Percentiles rank a stretch among this genome's conserved stretches.
Evolutionary conservation across 2,797 vertebrate species (phyloP).

Genomic region (Chaenodraco wilsoni): DNA sequence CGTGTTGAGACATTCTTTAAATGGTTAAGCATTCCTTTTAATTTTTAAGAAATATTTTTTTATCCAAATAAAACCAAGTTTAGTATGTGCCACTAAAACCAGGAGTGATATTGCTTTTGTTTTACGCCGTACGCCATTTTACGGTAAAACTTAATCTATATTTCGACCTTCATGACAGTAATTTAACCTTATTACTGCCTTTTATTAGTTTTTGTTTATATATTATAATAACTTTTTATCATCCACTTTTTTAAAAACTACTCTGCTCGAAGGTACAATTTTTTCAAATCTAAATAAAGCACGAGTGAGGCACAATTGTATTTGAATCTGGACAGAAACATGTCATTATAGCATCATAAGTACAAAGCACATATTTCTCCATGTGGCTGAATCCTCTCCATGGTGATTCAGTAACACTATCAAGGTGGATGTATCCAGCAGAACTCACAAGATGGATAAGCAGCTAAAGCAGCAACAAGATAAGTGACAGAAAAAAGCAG

Average conservation of each 20-base stretch:
- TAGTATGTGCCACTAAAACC: not conserved
- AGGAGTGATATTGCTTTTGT: not conserved
- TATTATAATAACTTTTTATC: not conserved
- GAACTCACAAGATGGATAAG: conserved; percentile 45
- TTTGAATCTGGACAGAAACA: conserved; percentile 13
- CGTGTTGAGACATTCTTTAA: not conserved
- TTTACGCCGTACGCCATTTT: not conserved
- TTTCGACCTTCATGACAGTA: not conserved
- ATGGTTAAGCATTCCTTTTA: not conserved
- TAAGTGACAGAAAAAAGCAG: conserved; percentile 40
- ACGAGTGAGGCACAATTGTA: not conserved
- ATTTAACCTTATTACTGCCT: not conserved
- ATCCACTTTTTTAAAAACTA: not conserved
- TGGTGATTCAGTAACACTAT: conserved; percentile 27
- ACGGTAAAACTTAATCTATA: not conserved
- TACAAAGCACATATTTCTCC: conserved; percentile 2
- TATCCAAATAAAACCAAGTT: not conserved
- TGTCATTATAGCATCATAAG: conserved; percentile 16
- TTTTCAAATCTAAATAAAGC: not conserved
- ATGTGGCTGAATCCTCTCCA: conserved; percentile 25
- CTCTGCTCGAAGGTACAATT: not conserved
- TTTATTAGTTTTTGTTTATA: not conserved
- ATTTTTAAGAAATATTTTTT: not conserved
- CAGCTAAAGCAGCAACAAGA: conserved; percentile 30
- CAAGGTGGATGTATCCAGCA: conserved; percentile 18